Conservation (phyloP, 1,140 invertebrate genomes). For the Halictus rubicundus region DNA sequence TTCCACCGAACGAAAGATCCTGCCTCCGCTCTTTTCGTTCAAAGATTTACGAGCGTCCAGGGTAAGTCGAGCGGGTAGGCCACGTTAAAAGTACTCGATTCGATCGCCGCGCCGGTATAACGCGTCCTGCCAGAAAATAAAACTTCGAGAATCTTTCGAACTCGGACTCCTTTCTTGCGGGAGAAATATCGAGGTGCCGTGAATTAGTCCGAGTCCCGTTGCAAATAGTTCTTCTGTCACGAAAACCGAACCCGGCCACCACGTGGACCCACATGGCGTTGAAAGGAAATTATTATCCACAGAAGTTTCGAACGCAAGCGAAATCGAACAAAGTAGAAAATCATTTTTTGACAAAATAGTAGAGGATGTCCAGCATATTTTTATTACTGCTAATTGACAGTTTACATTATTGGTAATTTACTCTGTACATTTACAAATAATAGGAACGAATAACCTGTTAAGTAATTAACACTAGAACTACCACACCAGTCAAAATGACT, state of each 20-base stretch:
- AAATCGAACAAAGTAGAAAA: no score
- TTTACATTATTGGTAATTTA: no score
- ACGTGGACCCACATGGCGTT: no score
- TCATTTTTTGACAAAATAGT: no score
- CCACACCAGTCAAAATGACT: no score
- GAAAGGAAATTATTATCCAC: no score
- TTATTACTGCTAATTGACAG: no score
- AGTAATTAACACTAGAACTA: no score
- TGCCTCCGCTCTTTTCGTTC: conserved; percentile 49
- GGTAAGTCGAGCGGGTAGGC: conserved; percentile 20
- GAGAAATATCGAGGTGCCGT: neutral
- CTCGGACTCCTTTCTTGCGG: neutral
- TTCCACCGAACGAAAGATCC: conserved; percentile 52
- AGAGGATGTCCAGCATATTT: no score
- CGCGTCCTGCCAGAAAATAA: conserved; percentile 25
- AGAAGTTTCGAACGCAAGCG: no score
- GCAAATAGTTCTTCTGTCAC: neutral
- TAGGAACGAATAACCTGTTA: no score
- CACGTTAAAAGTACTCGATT: conserved; percentile 50
- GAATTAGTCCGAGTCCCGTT: conserved; percentile 1
- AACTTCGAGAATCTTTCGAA: conserved; percentile 4
- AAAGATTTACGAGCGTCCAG: conserved; percentile 55
- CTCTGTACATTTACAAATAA: no score
- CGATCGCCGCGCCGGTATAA: conserved; percentile 53
- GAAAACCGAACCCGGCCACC: neutral